Base-by-base conservation (phyloP, 2,113 vertebrate genomes). In the Clarias macrocephalus region DNA sequence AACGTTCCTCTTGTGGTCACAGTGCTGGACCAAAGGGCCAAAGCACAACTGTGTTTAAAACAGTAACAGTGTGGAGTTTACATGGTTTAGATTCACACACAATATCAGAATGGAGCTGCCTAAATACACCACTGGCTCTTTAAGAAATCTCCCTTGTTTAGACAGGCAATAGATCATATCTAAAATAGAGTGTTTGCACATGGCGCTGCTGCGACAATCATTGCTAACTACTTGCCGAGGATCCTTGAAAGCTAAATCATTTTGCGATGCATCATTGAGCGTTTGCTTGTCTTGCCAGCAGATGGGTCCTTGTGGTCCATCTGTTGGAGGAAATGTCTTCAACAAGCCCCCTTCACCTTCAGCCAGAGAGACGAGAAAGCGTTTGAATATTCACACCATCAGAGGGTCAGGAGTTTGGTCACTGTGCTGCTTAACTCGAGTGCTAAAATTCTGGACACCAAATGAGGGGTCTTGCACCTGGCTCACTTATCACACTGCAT, bases 201-300 rank as follows among this genome's bases (percentile, higher is more conserved):
- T 93, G 68, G 94, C 95, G 92, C 96, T 96, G 95, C 96, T 96
- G 95, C 95, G 94, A 94, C 95, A 95, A 95, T 97, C 95, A 96
- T 96, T 95, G 95, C 96, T 96, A 96, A 97, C 95, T 96, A 96
- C 95, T 96, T 96, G 94, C 95, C 48, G 87, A 94, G 94, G 95
- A 95, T 97, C 95, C 96, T 96, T 96, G 96, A 96, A 96, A 96
- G 96, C 96, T 97, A 96, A 97, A 96, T 96, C 96, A 97, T 97
- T 96, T 95, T 10, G 96, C 93, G 94, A 96, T 95, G 96, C 97
- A 96, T 97, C 97, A 97, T 96, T 97, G 97, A 96, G 94, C 96
- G 95, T 95, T 96, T 95, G 95, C 95, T 95, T 96, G 96, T 96
- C 96, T 97, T 92, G 92, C 94, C 94, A 96, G 96, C 97, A 97